Evolutionary conservation across 1,140 invertebrate species (phyloP), one percentile per base, ranked within the genome.

Genomic region (Manduca sexta): DNA sequence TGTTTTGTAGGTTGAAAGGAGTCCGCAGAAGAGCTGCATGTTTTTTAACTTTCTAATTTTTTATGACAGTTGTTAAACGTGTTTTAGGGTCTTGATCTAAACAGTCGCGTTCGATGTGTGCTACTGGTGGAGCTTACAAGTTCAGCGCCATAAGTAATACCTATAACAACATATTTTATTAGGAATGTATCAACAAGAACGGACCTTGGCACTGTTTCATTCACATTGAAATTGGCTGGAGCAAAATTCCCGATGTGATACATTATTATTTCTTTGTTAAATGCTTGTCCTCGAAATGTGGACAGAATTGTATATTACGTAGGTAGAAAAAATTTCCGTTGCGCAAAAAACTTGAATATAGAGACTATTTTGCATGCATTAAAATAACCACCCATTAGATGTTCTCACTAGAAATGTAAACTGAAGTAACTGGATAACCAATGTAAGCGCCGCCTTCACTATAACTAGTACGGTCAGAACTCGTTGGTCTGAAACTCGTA

Each of bases 11-110:
- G 79, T 85, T 78, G 69, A 67, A 71, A 79, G 74, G 61, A 73
- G 75, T 75, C 69, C 82, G 68, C 69, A 74, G 61, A 81, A 70
- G 58, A 81, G 56, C 60, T 81, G 70, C 70, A 75, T 76, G 62
- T 75, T 68, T 62, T 73, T 74, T 73, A 69, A 82, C 78, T 81
- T 85, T 85, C 77, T 81, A 82, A 85, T 79, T 81, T n/a, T 82
- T 76, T 73, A 75, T 78, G 55, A 51, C 68, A 70, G 67, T 60
- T 62, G 74, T 79, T 79, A 73, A 65, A 63, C 75, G 69, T 58
- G 69, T 82, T 82, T 75, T 84, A 84, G 80, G 80, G 80, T 77
- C 67, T 74, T 71, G 68, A 71, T 52, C 46, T 54, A 57, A 50
- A 57, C 33, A 10, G n/a, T 29, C 14, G 21, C 29, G 21, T 43